phyloP scores from a whole-genome alignment of 2,888 invertebrate genomes.

The Desoria tigrina region DNA sequence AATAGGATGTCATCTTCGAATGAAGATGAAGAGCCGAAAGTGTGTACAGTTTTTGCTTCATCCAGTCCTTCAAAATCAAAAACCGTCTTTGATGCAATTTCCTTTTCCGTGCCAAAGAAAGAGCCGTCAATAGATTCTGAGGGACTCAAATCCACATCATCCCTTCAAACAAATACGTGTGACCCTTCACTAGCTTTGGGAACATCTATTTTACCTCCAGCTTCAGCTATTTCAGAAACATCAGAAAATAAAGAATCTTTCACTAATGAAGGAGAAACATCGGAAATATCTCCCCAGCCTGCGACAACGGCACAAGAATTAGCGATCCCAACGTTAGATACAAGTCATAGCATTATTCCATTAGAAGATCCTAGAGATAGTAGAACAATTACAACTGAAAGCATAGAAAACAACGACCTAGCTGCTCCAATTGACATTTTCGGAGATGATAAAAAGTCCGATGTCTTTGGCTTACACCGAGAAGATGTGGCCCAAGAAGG shows the following conservation, averaged over 20 bases:
- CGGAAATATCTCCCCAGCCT: not conserved
- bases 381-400: too few relatives aligned
- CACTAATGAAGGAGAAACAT: not conserved
- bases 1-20: constrained; percentile 17
- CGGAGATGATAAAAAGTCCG: not conserved
- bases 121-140: too few relatives aligned
- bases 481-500: not conserved
- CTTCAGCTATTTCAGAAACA: constrained; percentile 3
- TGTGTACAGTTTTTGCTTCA: constrained; percentile 46
- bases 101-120: constrained; percentile 44
- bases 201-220: not conserved
- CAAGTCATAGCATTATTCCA: not conserved
- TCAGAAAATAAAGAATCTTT: not conserved
- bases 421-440: not conserved
- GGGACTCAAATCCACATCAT: constrained; percentile 21
- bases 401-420: too few relatives aligned
- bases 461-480: too few relatives aligned
- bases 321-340: not conserved
- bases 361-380: too few relatives aligned
- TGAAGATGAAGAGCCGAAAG: constrained; percentile 47
- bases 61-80: constrained; percentile 28
- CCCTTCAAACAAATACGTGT: not conserved
- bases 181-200: not conserved
- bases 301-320: not conserved
- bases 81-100: constrained; percentile 45